phyloP scores from a whole-genome alignment of 35 echinoderm and acorn worm species.

The Heliocidaris erythrogramma region DNA sequence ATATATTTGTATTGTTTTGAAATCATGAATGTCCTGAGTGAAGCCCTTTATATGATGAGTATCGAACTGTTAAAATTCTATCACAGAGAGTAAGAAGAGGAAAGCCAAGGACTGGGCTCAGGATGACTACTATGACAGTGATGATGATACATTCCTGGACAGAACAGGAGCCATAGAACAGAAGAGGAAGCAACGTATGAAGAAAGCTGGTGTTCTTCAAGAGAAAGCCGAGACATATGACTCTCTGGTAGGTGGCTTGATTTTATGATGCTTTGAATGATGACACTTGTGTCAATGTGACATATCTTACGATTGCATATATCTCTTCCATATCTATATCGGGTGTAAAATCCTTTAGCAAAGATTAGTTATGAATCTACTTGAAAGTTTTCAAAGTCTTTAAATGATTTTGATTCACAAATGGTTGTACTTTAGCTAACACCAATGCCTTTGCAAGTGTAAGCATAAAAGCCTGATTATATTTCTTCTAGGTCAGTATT shows the following conservation, averaged over 20 bases:
- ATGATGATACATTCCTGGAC: slow-evolving; percentile 97
- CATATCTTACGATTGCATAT: no score
- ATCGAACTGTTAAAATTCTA: background rate
- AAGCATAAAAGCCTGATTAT: no score
- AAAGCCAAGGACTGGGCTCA: slow-evolving; percentile 94
- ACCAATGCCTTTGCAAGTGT: no score
- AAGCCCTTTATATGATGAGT: background rate
- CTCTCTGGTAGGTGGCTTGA: slow-evolving; percentile 69
- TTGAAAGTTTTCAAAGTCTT: no score
- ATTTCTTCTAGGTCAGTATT: no score
- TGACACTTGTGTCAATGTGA: no score
- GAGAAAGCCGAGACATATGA: slow-evolving; percentile 81
- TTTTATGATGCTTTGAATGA: background rate
- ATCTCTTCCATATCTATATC: no score
- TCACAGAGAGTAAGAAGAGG: slow-evolving; percentile 89
- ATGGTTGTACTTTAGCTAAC: no score
- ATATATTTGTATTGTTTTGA: no score
- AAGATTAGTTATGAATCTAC: no score
- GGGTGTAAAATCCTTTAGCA: no score
- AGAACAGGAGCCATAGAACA: slow-evolving; percentile 93
- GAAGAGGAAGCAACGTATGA: slow-evolving; percentile 84
- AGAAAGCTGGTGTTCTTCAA: slow-evolving; percentile 88
- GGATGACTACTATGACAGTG: slow-evolving; percentile 99
- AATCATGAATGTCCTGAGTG: background rate
- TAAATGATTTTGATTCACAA: no score